Conservation (phyloP, 2,888 invertebrate species). For the Drosophila fungiperda region DNA sequence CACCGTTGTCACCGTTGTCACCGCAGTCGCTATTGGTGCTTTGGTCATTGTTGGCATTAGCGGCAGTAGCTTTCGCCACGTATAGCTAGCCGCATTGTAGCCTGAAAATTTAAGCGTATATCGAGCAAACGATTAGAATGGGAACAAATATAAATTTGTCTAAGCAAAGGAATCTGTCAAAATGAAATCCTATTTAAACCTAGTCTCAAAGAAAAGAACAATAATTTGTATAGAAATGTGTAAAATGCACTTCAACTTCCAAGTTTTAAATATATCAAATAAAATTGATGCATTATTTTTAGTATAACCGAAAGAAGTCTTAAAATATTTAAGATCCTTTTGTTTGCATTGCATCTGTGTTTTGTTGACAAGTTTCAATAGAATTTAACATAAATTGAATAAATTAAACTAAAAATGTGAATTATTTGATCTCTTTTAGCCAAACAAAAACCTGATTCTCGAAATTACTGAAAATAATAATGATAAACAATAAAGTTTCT, state of each 20-base stretch:
- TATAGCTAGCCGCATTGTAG: constrained; percentile 85
- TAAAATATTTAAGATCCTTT: background rate
- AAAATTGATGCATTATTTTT: too few relatives aligned
- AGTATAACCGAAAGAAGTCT: background rate
- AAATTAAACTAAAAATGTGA: background rate
- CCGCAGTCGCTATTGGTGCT: constrained; percentile 44
- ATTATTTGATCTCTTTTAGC: background rate
- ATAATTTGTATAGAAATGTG: background rate
- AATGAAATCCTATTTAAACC: background rate
- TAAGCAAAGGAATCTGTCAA: background rate
- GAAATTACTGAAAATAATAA: background rate
- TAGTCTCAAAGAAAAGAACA: background rate
- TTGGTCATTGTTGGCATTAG: constrained; percentile 78
- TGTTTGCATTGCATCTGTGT: background rate
- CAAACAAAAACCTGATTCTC: background rate
- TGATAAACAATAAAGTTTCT: background rate
- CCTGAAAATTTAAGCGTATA: constrained; percentile 56
- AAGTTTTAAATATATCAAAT: background rate
- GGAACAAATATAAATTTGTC: background rate
- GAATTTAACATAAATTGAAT: background rate
- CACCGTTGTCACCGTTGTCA: constrained; percentile 57
- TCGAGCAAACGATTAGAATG: background rate
- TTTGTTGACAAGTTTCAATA: background rate
- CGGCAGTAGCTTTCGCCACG: constrained; percentile 85
- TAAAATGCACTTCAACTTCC: background rate